Evolutionary conservation across 2,797 vertebrate genomes (phyloP).

Genomic region (Thunnus albacares): DNA sequence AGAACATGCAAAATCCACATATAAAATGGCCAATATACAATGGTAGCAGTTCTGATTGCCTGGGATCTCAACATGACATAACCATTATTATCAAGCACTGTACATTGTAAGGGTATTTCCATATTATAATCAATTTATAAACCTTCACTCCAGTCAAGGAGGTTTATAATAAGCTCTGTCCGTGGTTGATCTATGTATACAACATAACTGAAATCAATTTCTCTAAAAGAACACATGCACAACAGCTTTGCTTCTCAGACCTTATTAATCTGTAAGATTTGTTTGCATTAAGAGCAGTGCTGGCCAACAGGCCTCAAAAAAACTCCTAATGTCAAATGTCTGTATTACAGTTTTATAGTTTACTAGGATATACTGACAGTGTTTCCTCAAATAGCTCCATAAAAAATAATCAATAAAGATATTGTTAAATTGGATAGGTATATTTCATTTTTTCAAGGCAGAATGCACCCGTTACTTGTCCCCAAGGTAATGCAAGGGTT

Average conservation of each 20-base stretch:
- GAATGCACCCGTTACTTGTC: slow-evolving; percentile 13
- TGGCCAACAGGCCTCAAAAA: neutral
- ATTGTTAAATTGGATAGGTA: neutral
- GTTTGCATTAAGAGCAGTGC: neutral
- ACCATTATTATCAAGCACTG: neutral
- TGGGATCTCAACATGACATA: neutral
- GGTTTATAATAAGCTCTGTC: neutral
- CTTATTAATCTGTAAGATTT: slow-evolving; percentile 11
- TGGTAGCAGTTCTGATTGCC: neutral
- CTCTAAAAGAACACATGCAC: neutral
- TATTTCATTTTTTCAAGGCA: slow-evolving; percentile 8
- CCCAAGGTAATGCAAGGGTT: slow-evolving; percentile 32
- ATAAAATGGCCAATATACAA: neutral
- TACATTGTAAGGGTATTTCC: neutral
- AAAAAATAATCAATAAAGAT: slow-evolving; percentile 4
- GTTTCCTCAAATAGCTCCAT: slow-evolving; percentile 4
- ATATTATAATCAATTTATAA: neutral
- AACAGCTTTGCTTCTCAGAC: neutral
- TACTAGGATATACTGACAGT: neutral
- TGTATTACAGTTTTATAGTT: neutral
- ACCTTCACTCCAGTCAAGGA: neutral
- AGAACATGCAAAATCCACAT: neutral
- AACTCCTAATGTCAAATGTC: slow-evolving; percentile 19
- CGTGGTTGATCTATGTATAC: neutral
- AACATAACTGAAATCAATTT: slow-evolving; percentile 6